Base-by-base conservation (phyloP, 2,888 invertebrate species). In the Acleris holmiana region DNA sequence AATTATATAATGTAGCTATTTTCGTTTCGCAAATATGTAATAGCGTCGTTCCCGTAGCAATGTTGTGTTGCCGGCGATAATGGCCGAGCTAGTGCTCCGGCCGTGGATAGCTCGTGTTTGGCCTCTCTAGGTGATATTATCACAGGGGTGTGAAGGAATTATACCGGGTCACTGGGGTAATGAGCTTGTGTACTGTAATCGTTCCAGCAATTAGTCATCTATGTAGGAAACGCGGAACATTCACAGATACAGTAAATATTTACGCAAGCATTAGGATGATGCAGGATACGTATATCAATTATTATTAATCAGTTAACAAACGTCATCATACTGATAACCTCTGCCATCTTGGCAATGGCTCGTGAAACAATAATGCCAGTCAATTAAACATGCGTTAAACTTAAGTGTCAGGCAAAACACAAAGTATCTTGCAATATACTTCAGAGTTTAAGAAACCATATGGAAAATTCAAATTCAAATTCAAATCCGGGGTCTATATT, bases 1-100 rank as follows among this genome's bases (percentile, higher is more conserved):
- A 72, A 70, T 69, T 67, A 60, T 59, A 56, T 68, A 62, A 17
- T 40, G 46, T 21, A 15, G 54, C 56, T 58, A 64, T 58, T 53
- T 25, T 58, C 53, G 53, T 1, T 21, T 17, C 48, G 17, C 55
- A 44, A 41, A 40, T 35, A 49, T 8, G 50, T 48, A 56, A 50
- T 56, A 6, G 51, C 15, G 25, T 50, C 44, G 25, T 50, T 25
- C 41, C 44, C 23, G 15, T 19, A 18, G 13, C 47, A 21, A 57
- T 47, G 47, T 35, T 13, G 53, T 13, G n/a, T 17, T 10, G 3
- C 10, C 10, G 29, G 13, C 8, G 13, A 21, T 35, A 21, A 5
- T 35, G 19, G 15, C n/a, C 48, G 25, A 47, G n/a, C n/a, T 40
- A 23, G 44, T 55, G 55, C 53, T 55, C 17, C 17, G 44, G 19